Evolutionary conservation across 2,113 vertebrate genomes (phyloP), one percentile per base, ranked within the genome.

Genomic region (Saguinus imperator): DNA sequence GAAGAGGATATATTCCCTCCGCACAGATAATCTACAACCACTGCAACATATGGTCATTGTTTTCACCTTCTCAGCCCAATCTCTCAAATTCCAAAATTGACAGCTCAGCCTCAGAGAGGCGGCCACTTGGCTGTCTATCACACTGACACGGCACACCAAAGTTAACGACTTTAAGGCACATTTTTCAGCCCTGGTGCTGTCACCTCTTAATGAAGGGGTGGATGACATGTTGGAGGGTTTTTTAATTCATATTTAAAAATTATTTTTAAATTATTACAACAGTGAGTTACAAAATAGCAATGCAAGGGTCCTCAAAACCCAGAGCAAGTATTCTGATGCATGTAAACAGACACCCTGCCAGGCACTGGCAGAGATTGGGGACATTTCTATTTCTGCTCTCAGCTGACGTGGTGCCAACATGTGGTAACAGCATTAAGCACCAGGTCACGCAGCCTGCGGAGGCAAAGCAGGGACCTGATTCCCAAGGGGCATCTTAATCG

Each of bases 1-100:
- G 45, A 48, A 10, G 50, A 80, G 35, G 18, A 8, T 14, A 61
- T 5, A 18, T 3, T 35, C 21, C 8, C 45, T 58, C 58, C 0
- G 29, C 32, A 3, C 4, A 4, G 1, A 43, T 40, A 75, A 55
- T 8, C 57, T 77, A 76, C n/a, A 9, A 20, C 8, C 23, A 10
- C 75, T 8, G 29, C 0, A 7, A 9, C 66, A 8, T 0, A 0
- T 0, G 0, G 10, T 13, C 16, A 52, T 8, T 6, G 32, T 40
- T 61, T 73, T 23, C 79, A 80, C 50, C 89, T 70, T 57, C 87
- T 82, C 68, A 1, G 25, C 37, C 7, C 6, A 20, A 13, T 0
- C 75, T 21, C 89, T 14, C 29, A 25, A 45, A 80, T 21, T 40
- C 68, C 64, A 1, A 37, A 20, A 64, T 0, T 18, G 29, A 86